Evolutionary conservation across 1,140 invertebrate genomes (phyloP).

Genomic region (Drosophila pachea): DNA sequence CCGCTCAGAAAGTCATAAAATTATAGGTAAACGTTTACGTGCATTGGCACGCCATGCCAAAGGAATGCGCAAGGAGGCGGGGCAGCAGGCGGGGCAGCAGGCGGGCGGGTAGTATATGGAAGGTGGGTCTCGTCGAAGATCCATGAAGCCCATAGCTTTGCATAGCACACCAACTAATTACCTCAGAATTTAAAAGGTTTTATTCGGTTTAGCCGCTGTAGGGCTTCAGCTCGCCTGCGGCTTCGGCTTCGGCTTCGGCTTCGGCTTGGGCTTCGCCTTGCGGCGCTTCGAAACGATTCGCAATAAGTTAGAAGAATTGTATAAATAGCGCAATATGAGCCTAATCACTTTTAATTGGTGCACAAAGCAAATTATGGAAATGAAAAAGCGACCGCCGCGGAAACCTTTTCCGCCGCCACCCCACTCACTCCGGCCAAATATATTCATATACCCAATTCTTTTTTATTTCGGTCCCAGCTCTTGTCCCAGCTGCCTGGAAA

Average conservation of each 20-base stretch:
- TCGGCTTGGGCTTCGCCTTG: conserved; percentile 45
- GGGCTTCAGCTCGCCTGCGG: too few relatives aligned
- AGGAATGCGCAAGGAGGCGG: neutral
- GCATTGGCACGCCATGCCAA: conserved; percentile 50
- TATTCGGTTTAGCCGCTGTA: conserved; percentile 26
- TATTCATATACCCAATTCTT: neutral
- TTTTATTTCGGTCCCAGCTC: neutral
- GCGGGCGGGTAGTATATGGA: neutral
- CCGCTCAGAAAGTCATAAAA: conserved; percentile 71
- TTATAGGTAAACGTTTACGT: conserved; percentile 77
- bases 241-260: too few relatives aligned
- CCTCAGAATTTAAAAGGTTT: conserved; percentile 65
- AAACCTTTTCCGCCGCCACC: conserved; percentile 38
- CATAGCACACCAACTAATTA: conserved; percentile 68
- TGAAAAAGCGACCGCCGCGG: conserved; percentile 28
- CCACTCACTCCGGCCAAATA: neutral
- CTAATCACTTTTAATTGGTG: conserved; percentile 73
- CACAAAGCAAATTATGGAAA: conserved; percentile 61
- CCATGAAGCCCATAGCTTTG: conserved; percentile 41
- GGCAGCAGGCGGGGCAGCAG: neutral
- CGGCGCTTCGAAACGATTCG: conserved; percentile 34
- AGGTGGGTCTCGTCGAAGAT: neutral
- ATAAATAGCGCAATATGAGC: conserved; percentile 68
- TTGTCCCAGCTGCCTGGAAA: conserved; percentile 17
- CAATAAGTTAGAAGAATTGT: conserved; percentile 50